A percentile compares a stretch with the other conserved stretches of the same genome.
phyloP scores from a whole-genome alignment of 2,797 vertebrate species.

The Hapalemur alaotrensis region DNA sequence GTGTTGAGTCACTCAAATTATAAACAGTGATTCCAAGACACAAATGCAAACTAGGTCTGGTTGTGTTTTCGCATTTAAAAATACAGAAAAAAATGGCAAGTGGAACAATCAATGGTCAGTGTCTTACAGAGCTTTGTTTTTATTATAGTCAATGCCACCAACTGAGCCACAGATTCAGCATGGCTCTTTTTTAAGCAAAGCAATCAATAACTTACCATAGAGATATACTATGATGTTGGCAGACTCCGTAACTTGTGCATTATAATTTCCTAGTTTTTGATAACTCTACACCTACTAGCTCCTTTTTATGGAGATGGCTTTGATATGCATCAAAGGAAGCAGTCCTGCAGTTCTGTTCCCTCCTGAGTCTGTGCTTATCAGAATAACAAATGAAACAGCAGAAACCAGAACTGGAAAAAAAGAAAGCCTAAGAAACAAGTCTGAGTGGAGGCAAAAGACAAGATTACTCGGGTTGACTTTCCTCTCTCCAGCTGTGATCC shows the following conservation, averaged over 20 bases:
- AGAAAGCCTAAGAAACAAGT: background rate
- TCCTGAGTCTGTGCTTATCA: slow-evolving; percentile 10
- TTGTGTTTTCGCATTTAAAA: slow-evolving; percentile 19
- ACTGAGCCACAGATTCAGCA: background rate
- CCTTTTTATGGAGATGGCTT: slow-evolving; percentile 15
- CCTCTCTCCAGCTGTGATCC: background rate
- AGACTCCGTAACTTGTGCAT: background rate
- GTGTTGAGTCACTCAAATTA: slow-evolving; percentile 35
- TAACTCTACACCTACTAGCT: background rate
- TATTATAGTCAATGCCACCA: background rate
- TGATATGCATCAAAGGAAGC: slow-evolving; percentile 35
- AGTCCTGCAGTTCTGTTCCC: background rate
- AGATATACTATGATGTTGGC: background rate
- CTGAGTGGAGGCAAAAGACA: background rate
- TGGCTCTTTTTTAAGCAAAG: background rate
- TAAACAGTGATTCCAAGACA: background rate
- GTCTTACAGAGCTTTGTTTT: background rate
- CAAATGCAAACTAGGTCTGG: background rate
- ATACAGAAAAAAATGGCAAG: background rate
- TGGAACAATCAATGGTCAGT: background rate
- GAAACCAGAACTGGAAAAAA: background rate
- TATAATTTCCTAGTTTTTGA: background rate
- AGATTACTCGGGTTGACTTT: background rate
- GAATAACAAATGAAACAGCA: slow-evolving; percentile 28
- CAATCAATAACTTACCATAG: background rate